Percentiles rank a stretch among this genome's conserved stretches.
Conservation (phyloP, 1,140 invertebrate genomes). For the Aethina tumida region DNA sequence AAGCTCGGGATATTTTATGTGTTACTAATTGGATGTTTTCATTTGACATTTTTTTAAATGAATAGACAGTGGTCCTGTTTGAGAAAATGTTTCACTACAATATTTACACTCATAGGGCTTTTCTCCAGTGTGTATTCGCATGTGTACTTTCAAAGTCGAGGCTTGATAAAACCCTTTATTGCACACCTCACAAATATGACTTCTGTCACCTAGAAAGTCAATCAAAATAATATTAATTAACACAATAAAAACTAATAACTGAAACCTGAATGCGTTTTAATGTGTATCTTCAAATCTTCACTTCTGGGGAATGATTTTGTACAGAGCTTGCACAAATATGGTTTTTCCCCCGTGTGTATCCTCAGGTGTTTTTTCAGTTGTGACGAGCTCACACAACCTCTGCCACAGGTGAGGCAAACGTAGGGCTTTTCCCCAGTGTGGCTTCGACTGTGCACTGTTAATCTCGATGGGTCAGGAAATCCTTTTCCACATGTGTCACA, state of each 20-base stretch:
- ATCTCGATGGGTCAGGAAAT: slow-evolving; percentile 38
- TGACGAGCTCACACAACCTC: slow-evolving; percentile 28
- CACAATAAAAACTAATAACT: too few species aligned
- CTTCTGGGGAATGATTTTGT: slow-evolving; percentile 30
- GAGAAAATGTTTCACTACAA: slow-evolving; percentile 32
- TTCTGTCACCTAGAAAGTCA: slow-evolving; percentile 27
- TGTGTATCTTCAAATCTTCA: slow-evolving; percentile 29
- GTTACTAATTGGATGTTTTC: too few species aligned
- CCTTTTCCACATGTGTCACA: slow-evolving; percentile 37
- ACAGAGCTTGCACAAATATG: slow-evolving; percentile 30
- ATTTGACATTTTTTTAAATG: slow-evolving; percentile 34
- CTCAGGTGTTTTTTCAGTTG: slow-evolving; percentile 37
- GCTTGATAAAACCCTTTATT: slow-evolving; percentile 33
- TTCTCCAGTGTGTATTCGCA: slow-evolving; percentile 32
- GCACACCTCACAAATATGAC: slow-evolving; percentile 28
- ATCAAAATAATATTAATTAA: too few species aligned
- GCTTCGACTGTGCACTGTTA: slow-evolving; percentile 40
- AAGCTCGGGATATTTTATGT: too few species aligned
- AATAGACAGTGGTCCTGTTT: slow-evolving; percentile 28
- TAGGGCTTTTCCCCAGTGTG: slow-evolving; percentile 59
- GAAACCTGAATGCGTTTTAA: slow-evolving; percentile 32
- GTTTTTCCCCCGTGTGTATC: slow-evolving; percentile 34
- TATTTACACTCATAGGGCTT: slow-evolving; percentile 31
- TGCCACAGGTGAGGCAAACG: slow-evolving; percentile 47
- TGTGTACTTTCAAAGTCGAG: slow-evolving; percentile 34